A percentile compares a stretch with the other conserved stretches of the same genome.
These are phyloP conservation scores for Brachirus orientalis DNA, from an alignment of 2,113 vertebrate species.

Conservation along the genomic window DNA sequence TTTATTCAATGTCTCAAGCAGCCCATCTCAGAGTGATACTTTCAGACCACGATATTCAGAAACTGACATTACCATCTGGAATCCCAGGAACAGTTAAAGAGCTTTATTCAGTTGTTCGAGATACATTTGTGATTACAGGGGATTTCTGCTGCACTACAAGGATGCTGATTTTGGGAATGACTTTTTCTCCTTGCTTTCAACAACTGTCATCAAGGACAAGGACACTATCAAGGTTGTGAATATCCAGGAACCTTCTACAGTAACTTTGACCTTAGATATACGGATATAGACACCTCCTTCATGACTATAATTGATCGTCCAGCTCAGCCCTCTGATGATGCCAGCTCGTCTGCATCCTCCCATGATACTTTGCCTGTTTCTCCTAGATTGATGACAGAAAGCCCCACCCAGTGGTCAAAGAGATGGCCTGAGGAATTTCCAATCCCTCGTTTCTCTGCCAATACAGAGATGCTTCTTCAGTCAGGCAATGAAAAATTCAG, in stretches of 20 bases:
- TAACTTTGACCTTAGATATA: too few species aligned
- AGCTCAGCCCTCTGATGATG: not conserved
- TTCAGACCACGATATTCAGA: not conserved
- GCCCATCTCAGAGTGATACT: not conserved
- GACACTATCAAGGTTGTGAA: not conserved
- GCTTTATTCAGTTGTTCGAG: not conserved
- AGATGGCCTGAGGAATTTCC: not conserved
- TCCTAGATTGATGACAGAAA: not conserved
- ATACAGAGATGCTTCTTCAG: constrained; percentile 8
- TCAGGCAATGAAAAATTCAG: not conserved
- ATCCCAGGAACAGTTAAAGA: not conserved
- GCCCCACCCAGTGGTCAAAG: not conserved
- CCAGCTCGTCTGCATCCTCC: not conserved
- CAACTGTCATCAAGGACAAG: constrained; percentile 3
- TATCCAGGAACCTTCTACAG: not conserved
- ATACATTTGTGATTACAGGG: not conserved
- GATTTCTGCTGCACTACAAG: not conserved
- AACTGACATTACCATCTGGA: not conserved
- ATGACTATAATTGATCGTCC: not conserved
- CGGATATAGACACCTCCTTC: too few species aligned
- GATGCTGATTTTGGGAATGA: constrained; percentile 7
- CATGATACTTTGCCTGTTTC: not conserved
- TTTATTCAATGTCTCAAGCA: not conserved
- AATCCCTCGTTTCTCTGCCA: not conserved
- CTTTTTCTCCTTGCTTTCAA: not conserved